Conservation (phyloP, 2,113 vertebrate species). For the Salminus brasiliensis region DNA sequence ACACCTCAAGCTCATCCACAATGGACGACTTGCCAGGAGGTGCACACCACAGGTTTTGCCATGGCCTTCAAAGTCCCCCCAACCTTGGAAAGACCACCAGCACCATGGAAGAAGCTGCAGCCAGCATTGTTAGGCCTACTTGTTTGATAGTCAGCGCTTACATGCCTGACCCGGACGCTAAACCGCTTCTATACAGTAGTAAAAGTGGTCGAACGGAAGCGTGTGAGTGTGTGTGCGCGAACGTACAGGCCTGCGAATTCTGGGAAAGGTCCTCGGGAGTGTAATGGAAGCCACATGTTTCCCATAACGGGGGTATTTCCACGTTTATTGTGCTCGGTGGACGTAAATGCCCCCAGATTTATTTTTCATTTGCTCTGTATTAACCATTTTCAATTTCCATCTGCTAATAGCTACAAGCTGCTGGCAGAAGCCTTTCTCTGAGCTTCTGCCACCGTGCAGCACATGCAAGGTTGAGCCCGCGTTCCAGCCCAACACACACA, state of each 20-base stretch:
- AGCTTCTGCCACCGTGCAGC: not conserved
- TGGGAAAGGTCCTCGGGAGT: not conserved
- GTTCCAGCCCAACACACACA: not conserved
- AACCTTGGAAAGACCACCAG: too few relatives aligned
- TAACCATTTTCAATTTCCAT: constrained; percentile 47
- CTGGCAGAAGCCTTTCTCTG: constrained; percentile 19
- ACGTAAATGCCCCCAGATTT: constrained; percentile 56
- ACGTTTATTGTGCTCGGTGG: constrained; percentile 57
- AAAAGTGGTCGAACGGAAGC: not conserved
- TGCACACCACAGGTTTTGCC: too few relatives aligned
- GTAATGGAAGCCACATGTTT: constrained; percentile 50
- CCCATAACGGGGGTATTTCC: constrained; percentile 43
- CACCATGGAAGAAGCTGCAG: too few relatives aligned
- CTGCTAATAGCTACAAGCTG: constrained; percentile 62
- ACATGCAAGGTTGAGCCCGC: not conserved
- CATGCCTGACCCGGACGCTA: not conserved
- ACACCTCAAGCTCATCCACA: too few relatives aligned
- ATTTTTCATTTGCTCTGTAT: constrained; percentile 52
- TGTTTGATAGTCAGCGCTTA: not conserved
- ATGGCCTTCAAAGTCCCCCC: too few relatives aligned
- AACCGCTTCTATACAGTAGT: not conserved
- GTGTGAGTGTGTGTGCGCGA: not conserved
- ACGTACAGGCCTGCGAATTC: not conserved
- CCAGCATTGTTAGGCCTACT: not conserved
- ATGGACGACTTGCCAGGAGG: too few relatives aligned